Conservation (phyloP, 2,113 vertebrate species). For the Psammodynastes pulverulentus region DNA sequence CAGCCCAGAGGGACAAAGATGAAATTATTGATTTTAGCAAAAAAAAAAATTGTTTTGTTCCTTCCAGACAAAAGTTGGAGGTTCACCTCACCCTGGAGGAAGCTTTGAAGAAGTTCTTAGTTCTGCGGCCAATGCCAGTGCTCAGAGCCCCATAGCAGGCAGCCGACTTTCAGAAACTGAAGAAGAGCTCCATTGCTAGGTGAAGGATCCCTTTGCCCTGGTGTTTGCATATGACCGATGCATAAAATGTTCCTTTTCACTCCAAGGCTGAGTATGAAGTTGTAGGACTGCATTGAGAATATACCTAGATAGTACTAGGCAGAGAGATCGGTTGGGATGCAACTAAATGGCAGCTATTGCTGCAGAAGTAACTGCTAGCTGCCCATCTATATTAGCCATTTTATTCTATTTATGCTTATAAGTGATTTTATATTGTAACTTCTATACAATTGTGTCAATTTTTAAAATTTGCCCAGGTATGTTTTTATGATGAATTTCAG, state of each 20-base stretch:
- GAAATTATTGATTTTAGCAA: neutral
- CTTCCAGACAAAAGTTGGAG: slow-evolving; percentile 89
- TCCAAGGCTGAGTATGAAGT: neutral
- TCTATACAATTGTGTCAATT: slow-evolving; percentile 22
- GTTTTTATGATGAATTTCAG: slow-evolving; percentile 24
- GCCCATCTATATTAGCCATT: neutral
- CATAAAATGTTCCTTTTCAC: neutral
- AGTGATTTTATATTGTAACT: neutral
- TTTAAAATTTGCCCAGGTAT: slow-evolving; percentile 17
- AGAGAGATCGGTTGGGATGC: neutral
- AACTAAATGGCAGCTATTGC: neutral
- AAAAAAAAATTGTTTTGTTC: neutral
- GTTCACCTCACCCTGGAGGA: slow-evolving; percentile 70
- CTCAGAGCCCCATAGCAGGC: slow-evolving; percentile 77
- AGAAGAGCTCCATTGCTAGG: slow-evolving; percentile 76
- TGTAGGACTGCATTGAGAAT: neutral
- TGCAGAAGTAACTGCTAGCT: neutral
- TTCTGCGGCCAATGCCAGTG: slow-evolving; percentile 87
- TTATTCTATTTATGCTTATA: neutral
- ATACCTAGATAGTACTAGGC: neutral
- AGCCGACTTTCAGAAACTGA: slow-evolving; percentile 64
- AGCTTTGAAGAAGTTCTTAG: slow-evolving; percentile 96
- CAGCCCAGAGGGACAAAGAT: neutral
- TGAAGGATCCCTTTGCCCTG: neutral
- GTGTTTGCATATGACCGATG: slow-evolving; percentile 27